Base-by-base conservation (phyloP, 2,113 vertebrate species). In the Diglossa brunneiventris region DNA sequence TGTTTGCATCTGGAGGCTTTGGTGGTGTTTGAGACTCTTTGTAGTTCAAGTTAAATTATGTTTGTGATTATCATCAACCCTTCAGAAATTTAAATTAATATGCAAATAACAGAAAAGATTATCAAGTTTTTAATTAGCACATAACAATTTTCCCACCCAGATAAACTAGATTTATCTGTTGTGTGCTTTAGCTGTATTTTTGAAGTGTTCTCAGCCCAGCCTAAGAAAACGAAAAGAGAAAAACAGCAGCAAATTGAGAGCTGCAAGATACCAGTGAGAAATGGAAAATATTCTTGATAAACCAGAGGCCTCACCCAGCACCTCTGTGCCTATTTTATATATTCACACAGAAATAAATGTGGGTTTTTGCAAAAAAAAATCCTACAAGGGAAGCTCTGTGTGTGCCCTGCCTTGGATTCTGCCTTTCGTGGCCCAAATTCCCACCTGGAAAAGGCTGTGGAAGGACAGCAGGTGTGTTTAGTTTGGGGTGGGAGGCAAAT, bases 111-210 rank as follows among this genome's bases (percentile, higher is more conserved):
- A 74, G 42, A 76, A 85, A 88, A 87, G 8, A 30, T 77, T 59
- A 87, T 94, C 67, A 66, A 67, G 70, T 42, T 91, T 82, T 94
- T 93, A 94, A 90, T 88, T 92, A 95, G 78, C 42, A 88, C 80
- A 14, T 42, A 70, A 76, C 56, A 61, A 10, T 67, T 94, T 91
- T 94, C 76, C 50, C 37, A 39, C 39, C 21, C 72, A 49, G 92
- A 80, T 88, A 83, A 93, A 88, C 39, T 24, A 39, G 72, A 50
- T 80, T 80, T 86, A 44, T 86, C 47, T 77, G 22, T 39, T 80
- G 30, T 8, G 19, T 68, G 27, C 66, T 79, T 35, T 42, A 49
- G 41, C 30, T 94, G 80, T 12, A 3, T 81, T 95, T 81, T 73
- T 49, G 5, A 90, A 72, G 52, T 30, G 20, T 46, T 87, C 35